Evolutionary conservation across 2,888 invertebrate genomes (phyloP).

Genomic region (Theodoxus fluviatilis): DNA sequence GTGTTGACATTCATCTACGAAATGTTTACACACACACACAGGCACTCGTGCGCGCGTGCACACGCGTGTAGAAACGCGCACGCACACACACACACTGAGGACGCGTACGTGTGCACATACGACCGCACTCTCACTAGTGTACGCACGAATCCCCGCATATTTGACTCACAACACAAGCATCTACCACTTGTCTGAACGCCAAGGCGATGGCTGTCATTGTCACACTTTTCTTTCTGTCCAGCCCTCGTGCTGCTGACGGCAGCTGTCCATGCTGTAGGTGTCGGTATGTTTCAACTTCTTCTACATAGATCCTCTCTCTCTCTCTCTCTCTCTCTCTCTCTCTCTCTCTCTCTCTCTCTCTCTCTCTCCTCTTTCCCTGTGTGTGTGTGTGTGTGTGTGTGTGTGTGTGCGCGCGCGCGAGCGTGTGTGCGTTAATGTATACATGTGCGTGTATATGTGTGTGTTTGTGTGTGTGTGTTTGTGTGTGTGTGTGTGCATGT

Average conservation of each 20-base stretch:
- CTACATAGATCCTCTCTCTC: neutral
- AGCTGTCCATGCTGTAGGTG: too few species aligned
- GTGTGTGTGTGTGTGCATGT: too few species aligned
- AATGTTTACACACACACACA: neutral
- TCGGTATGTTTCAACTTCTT: neutral
- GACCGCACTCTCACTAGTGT: neutral
- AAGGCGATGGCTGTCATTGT: too few species aligned
- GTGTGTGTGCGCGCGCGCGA: too few species aligned
- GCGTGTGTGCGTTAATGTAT: too few species aligned
- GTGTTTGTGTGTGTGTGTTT: too few species aligned
- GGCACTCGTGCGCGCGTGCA: neutral
- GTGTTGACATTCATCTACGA: neutral
- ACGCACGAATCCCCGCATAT: too few species aligned
- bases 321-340: neutral
- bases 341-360: neutral
- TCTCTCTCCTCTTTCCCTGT: constrained; percentile 16
- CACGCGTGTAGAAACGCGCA: neutral
- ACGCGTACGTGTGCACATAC: neutral
- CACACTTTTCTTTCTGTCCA: too few species aligned
- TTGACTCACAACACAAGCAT: neutral
- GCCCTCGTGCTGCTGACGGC: too few species aligned
- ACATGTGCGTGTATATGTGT: too few species aligned
- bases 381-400: too few species aligned
- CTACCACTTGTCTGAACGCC: neutral
- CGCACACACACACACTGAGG: neutral